These are phyloP conservation scores for Pangasius macronema DNA, from an alignment of 2,797 vertebrate species.

Conservation along the genomic window DNA sequence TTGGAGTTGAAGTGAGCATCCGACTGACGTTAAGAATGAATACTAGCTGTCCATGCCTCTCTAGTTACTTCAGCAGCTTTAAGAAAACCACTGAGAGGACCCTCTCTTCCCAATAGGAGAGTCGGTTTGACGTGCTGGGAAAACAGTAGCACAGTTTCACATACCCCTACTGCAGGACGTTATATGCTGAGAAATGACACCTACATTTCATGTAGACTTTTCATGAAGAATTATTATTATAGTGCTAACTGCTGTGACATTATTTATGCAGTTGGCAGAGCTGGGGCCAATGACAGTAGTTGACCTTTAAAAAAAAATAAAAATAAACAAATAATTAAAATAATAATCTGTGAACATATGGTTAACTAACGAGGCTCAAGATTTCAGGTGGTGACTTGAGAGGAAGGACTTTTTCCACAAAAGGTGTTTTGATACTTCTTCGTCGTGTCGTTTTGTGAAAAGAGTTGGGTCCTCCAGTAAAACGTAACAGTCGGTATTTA, in stretches of 20 bases:
- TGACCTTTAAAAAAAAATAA: constrained; percentile 25
- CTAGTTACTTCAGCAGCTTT: not conserved
- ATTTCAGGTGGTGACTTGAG: not conserved
- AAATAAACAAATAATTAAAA: not conserved
- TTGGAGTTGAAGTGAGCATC: not conserved
- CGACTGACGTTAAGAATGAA: not conserved
- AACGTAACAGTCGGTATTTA: too few species aligned
- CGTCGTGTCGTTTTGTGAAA: too few species aligned
- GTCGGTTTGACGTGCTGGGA: constrained; percentile 20
- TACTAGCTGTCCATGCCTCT: not conserved
- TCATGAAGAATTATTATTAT: not conserved
- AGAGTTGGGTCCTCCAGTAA: too few species aligned
- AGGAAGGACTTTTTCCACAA: constrained; percentile 29
- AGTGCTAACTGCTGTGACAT: not conserved
- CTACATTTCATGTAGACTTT: not conserved
- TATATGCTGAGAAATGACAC: not conserved
- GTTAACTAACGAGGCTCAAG: constrained; percentile 45
- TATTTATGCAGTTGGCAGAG: constrained; percentile 19
- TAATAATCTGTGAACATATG: not conserved
- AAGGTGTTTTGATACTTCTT: too few species aligned
- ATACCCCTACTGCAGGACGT: not conserved
- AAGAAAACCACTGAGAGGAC: not conserved
- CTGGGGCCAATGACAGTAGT: constrained; percentile 39
- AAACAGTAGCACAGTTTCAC: not conserved
- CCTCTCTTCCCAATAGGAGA: not conserved